These are phyloP conservation scores for Hylyphantes graminicola DNA, from an alignment of 1,140 invertebrate genomes.

Conservation along the genomic window DNA sequence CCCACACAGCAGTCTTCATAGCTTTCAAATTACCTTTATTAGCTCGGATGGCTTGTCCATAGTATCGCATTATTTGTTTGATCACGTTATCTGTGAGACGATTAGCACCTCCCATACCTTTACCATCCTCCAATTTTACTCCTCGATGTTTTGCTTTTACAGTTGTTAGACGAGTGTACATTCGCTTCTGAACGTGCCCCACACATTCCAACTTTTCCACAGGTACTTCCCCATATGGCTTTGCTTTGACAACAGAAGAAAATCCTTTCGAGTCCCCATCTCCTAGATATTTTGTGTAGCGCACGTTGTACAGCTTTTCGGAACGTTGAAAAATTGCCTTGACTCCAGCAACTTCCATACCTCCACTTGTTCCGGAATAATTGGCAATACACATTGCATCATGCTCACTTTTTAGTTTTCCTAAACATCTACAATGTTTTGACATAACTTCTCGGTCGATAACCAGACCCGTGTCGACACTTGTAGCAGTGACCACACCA, in stretches of 20 bases:
- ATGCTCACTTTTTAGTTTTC: no score
- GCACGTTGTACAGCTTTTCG: conserved; percentile 33
- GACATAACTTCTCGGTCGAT: conserved; percentile 40
- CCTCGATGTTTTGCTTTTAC: not conserved
- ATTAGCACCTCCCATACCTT: not conserved
- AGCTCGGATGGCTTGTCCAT: not conserved
- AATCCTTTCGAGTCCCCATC: conserved; percentile 61
- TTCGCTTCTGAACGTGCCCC: conserved; percentile 22
- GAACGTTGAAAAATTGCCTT: conserved; percentile 59
- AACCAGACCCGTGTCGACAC: conserved; percentile 60
- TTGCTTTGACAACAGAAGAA: conserved; percentile 40
- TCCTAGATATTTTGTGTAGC: conserved; percentile 61
- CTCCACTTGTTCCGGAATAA: conserved; percentile 58
- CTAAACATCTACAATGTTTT: no score
- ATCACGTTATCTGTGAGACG: conserved; percentile 7
- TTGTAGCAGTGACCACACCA: conserved; percentile 56
- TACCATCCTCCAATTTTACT: conserved; percentile 1
- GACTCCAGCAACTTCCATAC: conserved; percentile 61
- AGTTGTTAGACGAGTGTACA: conserved; percentile 8
- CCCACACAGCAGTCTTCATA: conserved; percentile 28
- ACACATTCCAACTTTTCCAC: conserved; percentile 26
- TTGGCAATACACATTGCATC: conserved; percentile 15
- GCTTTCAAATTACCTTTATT: not conserved
- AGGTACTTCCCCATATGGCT: conserved; percentile 56
- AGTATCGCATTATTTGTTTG: conserved; percentile 4